phyloP scores from a whole-genome alignment of 92 coral and sea anemone genomes.

The Parazoanthus atlanticus region DNA sequence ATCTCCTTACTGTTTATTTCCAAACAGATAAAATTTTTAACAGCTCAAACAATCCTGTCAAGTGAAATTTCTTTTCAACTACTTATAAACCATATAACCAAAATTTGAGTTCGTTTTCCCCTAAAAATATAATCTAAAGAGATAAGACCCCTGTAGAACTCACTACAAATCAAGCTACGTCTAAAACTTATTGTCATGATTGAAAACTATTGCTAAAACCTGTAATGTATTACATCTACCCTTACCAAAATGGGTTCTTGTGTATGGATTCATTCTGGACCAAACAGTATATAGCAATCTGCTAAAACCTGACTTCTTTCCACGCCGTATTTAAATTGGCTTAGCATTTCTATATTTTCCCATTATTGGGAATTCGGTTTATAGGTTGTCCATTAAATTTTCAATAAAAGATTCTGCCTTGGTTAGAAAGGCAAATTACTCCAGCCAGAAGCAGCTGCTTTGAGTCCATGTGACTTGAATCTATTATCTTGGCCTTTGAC shows the following conservation, averaged over 20 bases:
- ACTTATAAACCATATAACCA: slow-evolving; percentile 12
- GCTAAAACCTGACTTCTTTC: background rate
- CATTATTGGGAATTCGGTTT: slow-evolving; percentile 31
- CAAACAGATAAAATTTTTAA: slow-evolving; percentile 1
- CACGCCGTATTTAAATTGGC: slow-evolving; percentile 25
- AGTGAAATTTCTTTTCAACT: background rate
- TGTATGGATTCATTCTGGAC: slow-evolving; percentile 39
- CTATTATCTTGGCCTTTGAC: slow-evolving; percentile 31
- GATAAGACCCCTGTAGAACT: background rate
- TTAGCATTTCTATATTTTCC: slow-evolving; percentile 43
- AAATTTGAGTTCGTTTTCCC: background rate
- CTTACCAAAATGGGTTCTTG: slow-evolving; percentile 46
- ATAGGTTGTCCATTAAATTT: slow-evolving; percentile 46
- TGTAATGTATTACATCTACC: background rate
- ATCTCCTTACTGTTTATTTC: slow-evolving; percentile 14
- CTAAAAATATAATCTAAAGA: background rate
- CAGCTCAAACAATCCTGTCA: background rate
- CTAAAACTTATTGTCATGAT: background rate
- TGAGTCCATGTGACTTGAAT: slow-evolving; percentile 45
- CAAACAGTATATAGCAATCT: slow-evolving; percentile 23
- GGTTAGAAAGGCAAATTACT: slow-evolving; percentile 46
- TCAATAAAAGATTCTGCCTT: slow-evolving; percentile 36
- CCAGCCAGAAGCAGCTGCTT: slow-evolving; percentile 36
- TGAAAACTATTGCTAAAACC: background rate
- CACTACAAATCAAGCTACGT: background rate